These are phyloP conservation scores for Cuniculus paca DNA, from an alignment of 2,797 vertebrate species.

Conservation along the genomic window DNA sequence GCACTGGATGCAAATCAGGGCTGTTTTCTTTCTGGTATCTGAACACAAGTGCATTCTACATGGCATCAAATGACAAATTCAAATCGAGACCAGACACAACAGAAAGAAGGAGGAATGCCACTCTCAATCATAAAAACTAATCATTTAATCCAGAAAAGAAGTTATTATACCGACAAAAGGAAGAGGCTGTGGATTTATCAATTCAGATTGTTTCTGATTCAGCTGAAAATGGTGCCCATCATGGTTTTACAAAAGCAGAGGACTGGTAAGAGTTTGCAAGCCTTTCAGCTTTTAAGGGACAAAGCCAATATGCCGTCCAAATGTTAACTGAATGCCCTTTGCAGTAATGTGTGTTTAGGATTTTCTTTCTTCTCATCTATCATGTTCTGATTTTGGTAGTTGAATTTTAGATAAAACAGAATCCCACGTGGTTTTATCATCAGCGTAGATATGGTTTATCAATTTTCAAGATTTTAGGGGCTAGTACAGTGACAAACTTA, in stretches of 20 bases:
- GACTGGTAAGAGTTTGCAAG: background rate
- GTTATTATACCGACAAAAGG: conserved; percentile 30
- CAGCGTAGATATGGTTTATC: background rate
- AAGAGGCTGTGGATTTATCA: conserved; percentile 59
- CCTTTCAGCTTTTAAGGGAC: conserved; percentile 43
- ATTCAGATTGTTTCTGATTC: conserved; percentile 73
- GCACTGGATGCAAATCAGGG: background rate
- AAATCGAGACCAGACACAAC: conserved; percentile 15
- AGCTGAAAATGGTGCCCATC: background rate
- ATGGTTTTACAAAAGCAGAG: background rate
- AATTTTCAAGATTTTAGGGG: background rate
- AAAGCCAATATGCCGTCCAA: conserved; percentile 23
- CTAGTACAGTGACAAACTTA: background rate
- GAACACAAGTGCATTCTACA: background rate
- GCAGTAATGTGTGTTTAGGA: background rate
- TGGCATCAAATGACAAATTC: conserved; percentile 67
- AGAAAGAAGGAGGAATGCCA: background rate
- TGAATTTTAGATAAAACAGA: conserved; percentile 35
- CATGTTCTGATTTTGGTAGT: background rate
- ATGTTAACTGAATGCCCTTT: conserved; percentile 2
- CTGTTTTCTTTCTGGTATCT: conserved; percentile 59
- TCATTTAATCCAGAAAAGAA: conserved; percentile 69
- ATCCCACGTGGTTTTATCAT: background rate
- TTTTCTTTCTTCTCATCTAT: conserved; percentile 69
- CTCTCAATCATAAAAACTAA: conserved; percentile 60